Evolutionary conservation across 2,113 vertebrate genomes (phyloP).

Genomic region (Gnathonemus longibarbis): DNA sequence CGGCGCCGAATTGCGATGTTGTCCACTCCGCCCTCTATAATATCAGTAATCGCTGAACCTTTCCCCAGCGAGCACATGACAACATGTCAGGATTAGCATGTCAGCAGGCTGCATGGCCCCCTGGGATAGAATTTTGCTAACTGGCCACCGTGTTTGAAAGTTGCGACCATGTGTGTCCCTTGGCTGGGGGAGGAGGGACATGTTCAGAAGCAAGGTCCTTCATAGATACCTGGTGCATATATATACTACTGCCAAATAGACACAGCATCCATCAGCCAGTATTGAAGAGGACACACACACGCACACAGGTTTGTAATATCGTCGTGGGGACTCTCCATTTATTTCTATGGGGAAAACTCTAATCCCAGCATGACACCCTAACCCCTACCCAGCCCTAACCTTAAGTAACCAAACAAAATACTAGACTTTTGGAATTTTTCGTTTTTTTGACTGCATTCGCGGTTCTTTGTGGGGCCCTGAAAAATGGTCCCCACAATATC

Average conservation of each 20-base stretch:
- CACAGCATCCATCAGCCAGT: neutral
- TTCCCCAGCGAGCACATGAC: neutral
- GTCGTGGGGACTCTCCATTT: no score
- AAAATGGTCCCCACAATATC: no score
- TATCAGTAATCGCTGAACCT: neutral
- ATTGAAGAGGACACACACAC: neutral
- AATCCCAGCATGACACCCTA: no score
- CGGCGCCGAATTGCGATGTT: neutral
- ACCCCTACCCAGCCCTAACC: no score
- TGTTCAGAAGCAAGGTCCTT: neutral
- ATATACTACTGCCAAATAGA: neutral
- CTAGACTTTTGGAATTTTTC: no score
- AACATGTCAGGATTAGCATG: neutral
- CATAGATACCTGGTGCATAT: neutral
- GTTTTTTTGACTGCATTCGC: no score
- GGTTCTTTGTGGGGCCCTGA: no score
- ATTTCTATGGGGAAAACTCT: no score
- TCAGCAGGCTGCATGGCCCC: neutral
- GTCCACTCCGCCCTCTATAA: neutral
- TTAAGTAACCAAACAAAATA: no score
- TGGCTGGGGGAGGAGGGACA: neutral
- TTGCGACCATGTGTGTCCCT: neutral
- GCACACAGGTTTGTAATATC: neutral
- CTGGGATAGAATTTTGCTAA: neutral
- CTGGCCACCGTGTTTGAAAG: neutral